Conservation (phyloP, 2,888 invertebrate species). For the Ceriagrion tenellum region DNA sequence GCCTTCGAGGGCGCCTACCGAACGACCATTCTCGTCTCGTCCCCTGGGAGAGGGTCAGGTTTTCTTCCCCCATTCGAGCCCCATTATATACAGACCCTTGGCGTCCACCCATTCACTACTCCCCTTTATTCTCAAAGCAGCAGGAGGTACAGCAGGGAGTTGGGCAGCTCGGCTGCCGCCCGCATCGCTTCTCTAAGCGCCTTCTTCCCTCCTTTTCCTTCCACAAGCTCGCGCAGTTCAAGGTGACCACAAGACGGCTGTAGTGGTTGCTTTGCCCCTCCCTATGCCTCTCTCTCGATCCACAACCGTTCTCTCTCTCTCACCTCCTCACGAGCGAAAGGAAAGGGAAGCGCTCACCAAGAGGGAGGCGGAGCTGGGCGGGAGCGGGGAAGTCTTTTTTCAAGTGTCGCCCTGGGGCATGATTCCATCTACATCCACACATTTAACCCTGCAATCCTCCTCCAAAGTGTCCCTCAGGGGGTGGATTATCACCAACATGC, state of each 20-base stretch:
- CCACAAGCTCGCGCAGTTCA: neutral
- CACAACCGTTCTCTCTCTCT: neutral
- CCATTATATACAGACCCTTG: neutral
- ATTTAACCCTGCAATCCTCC: too few species aligned
- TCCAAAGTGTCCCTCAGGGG: too few species aligned
- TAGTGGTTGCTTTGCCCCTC: neutral
- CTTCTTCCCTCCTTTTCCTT: neutral
- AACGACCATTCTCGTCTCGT: too few species aligned
- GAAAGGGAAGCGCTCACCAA: neutral
- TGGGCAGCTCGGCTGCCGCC: neutral
- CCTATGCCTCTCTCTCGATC: neutral
- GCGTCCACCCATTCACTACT: neutral
- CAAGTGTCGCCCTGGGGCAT: neutral
- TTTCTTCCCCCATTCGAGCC: neutral
- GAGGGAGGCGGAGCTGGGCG: neutral
- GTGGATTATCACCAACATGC: too few species aligned
- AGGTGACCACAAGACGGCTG: conserved; percentile 3
- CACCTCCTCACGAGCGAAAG: neutral
- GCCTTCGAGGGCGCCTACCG: too few species aligned
- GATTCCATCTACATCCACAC: too few species aligned
- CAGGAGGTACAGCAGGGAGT: too few species aligned
- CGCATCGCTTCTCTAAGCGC: neutral
- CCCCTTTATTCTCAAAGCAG: neutral
- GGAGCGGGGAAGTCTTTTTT: neutral
- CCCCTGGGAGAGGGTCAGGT: neutral